Percentiles rank a stretch among this genome's conserved stretches.
Conservation (phyloP, 2,113 vertebrate species). For the Hippopotamus amphibius region DNA sequence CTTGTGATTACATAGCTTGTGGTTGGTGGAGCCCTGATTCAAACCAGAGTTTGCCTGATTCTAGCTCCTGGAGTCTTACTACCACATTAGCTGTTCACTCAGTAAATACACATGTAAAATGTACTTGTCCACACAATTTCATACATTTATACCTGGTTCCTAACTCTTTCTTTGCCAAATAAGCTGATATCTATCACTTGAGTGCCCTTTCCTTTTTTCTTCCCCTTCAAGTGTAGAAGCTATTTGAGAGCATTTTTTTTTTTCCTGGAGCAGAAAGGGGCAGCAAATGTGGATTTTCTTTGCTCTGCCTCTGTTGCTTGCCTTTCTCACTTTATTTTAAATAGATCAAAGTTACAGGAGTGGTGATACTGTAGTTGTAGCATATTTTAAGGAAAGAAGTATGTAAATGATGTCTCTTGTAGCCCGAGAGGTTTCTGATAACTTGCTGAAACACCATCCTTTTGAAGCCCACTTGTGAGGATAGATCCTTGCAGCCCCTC, state of each 20-base stretch:
- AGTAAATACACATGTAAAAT: neutral
- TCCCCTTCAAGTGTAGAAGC: neutral
- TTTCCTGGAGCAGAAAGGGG: neutral
- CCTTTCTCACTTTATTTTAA: neutral
- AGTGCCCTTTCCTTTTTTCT: neutral
- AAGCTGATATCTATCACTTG: neutral
- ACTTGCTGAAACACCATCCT: neutral
- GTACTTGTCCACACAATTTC: neutral
- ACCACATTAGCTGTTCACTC: neutral
- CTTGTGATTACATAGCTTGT: neutral
- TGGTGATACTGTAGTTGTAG: neutral
- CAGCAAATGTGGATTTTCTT: neutral
- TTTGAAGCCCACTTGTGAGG: neutral
- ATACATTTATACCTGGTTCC: neutral
- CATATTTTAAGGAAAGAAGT: constrained; percentile 26
- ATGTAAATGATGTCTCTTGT: neutral
- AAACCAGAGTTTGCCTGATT: neutral
- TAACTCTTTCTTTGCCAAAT: neutral
- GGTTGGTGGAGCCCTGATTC: neutral
- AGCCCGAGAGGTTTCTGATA: neutral
- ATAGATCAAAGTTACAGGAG: neutral
- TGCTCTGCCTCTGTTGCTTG: neutral
- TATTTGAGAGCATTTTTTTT: neutral
- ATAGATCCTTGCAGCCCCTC: neutral
- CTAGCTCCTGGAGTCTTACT: neutral